Percentiles rank a stretch among this genome's conserved stretches.
Evolutionary conservation across 2,797 vertebrate genomes (phyloP).

Genomic region (Pipistrellus nathusii): DNA sequence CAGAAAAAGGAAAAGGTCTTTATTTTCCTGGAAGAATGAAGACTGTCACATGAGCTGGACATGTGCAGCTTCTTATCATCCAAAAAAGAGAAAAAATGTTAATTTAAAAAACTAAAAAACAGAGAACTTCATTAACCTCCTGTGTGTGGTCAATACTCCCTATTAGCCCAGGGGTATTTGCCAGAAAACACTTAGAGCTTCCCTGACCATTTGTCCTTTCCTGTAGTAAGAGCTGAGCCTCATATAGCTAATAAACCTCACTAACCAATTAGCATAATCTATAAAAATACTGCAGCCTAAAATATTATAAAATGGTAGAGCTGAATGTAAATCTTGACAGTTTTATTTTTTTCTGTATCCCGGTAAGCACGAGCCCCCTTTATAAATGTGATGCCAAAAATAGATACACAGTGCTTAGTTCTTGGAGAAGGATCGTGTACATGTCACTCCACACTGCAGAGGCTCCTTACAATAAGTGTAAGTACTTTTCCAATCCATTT

Average conservation of each 20-base stretch:
- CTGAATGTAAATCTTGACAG: background rate
- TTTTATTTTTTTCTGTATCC: background rate
- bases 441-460: background rate
- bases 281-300: conserved; percentile 37
- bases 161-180: background rate
- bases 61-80: background rate
- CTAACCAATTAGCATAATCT: conserved; percentile 25
- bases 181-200: conserved; percentile 28
- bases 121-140: conserved; percentile 39
- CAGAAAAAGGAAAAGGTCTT: background rate
- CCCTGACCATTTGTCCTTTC: background rate
- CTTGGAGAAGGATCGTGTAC: background rate
- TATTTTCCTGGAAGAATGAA: background rate
- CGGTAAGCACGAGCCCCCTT: conserved; percentile 9
- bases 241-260: conserved; percentile 9
- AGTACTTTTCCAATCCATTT: background rate
- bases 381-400: conserved; percentile 5
- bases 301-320: background rate
- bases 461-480: background rate
- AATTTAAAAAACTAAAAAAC: background rate
- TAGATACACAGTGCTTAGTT: background rate
- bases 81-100: background rate
- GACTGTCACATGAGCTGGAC: background rate
- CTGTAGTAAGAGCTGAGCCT: background rate
- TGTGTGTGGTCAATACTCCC: background rate